A percentile compares a stretch with the other conserved stretches of the same genome.
These are phyloP conservation scores for Adelges cooleyi DNA, from an alignment of 1,140 invertebrate species.

Conservation along the genomic window DNA sequence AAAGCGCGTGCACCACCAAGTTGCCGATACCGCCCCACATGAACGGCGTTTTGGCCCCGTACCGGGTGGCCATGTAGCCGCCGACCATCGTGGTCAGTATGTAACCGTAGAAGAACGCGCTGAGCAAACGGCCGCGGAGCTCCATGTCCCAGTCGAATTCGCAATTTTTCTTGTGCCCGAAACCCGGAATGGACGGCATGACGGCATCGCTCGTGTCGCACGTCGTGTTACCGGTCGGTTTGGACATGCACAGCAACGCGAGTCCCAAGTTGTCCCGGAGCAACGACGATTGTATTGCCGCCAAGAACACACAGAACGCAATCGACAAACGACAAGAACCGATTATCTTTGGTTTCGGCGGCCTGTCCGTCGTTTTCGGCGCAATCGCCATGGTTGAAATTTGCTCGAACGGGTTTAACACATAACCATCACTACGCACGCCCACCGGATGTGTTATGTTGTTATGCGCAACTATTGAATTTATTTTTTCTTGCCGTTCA, in stretches of 20 bases:
- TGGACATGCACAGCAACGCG: constrained; percentile 6
- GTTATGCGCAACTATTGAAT: too few species aligned
- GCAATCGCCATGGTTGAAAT: too few species aligned
- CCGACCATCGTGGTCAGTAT: constrained; percentile 5
- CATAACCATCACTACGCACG: too few species aligned
- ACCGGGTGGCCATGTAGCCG: background rate
- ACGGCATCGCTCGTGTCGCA: background rate
- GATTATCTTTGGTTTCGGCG: background rate
- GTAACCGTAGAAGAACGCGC: background rate
- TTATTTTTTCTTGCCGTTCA: too few species aligned
- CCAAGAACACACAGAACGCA: background rate
- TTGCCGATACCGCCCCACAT: background rate
- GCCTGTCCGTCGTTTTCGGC: too few species aligned
- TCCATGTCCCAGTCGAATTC: background rate
- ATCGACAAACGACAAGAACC: background rate
- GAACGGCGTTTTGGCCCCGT: constrained; percentile 1
- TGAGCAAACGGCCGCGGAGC: background rate
- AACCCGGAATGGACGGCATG: background rate
- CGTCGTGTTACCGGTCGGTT: background rate
- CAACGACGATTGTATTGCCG: background rate
- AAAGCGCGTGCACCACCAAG: background rate
- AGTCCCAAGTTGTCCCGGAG: background rate
- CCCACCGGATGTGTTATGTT: too few species aligned
- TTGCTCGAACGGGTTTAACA: too few species aligned
- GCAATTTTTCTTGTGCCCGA: background rate